Conservation (phyloP, 1,140 invertebrate species). For the Aphelenchoides besseyi region DNA sequence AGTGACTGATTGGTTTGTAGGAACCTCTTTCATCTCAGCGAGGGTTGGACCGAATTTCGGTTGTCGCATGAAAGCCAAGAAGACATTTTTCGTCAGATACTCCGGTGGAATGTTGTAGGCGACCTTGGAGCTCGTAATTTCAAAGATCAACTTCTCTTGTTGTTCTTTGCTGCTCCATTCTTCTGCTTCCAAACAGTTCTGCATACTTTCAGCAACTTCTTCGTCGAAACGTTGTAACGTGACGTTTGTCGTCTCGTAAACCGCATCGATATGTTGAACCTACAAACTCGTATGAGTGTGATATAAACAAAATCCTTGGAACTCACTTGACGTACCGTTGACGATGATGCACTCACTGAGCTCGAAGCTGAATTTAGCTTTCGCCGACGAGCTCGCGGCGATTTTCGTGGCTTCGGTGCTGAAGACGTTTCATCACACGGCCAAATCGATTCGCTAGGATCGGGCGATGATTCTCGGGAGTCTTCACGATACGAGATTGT, state of each 20-base stretch:
- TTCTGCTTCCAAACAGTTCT: conserved; percentile 27
- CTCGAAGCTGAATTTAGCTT: conserved; percentile 19
- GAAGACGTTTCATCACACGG: neutral
- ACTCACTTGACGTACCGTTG: neutral
- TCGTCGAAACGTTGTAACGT: conserved; percentile 21
- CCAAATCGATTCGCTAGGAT: neutral
- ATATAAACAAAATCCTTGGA: conserved; percentile 29
- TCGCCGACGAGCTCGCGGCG: neutral
- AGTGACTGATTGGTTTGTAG: no score
- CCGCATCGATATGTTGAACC: neutral
- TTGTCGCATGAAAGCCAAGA: conserved; percentile 36
- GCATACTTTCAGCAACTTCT: conserved; percentile 30
- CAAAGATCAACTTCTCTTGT: conserved; percentile 39
- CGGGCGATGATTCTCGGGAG: neutral
- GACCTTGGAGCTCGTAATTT: conserved; percentile 47
- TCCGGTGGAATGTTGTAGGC: conserved; percentile 48
- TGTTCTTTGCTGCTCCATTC: conserved; percentile 5
- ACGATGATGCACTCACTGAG: neutral
- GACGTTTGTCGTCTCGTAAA: conserved; percentile 7
- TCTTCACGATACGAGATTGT: neutral
- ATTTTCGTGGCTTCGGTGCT: conserved; percentile 9
- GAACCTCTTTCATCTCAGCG: conserved; percentile 27
- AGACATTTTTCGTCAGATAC: conserved; percentile 37
- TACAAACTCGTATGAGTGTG: neutral
- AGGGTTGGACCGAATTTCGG: conserved; percentile 10